Percentiles rank a stretch among this genome's conserved stretches.
phyloP scores from a whole-genome alignment of 2,797 vertebrate species.

The Aselliscus stoliczkanus region DNA sequence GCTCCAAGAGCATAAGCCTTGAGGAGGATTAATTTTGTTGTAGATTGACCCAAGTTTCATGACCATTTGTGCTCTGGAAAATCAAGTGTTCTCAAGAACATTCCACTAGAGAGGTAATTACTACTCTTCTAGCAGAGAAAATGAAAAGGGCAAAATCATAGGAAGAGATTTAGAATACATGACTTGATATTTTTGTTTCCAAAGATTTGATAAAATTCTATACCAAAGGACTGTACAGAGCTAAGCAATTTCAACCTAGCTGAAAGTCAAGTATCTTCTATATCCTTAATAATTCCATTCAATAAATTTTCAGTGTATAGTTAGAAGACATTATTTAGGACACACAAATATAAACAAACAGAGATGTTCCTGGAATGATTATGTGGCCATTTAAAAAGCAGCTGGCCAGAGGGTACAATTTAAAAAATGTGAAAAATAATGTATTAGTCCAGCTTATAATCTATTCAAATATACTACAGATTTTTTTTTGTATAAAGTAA shows the following conservation, averaged over 20 bases:
- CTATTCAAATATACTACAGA: neutral
- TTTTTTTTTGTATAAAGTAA: neutral
- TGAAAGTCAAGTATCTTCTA: neutral
- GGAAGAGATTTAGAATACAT: neutral
- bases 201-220: neutral
- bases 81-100: neutral
- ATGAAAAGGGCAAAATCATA: neutral
- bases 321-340: neutral
- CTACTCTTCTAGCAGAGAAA: neutral
- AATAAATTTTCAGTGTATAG: neutral
- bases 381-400: neutral
- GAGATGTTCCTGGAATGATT: neutral
- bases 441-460: neutral
- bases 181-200: neutral
- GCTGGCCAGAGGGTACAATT: neutral
- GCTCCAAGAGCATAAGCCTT: neutral
- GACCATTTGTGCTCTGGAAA: neutral
- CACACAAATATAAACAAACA: neutral
- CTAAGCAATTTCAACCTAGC: neutral
- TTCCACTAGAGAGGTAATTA: neutral
- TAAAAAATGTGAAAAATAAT: neutral
- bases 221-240: neutral
- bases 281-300: neutral
- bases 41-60: neutral
- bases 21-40: neutral